Base-by-base conservation (phyloP, 2,888 invertebrate species). In the Sarcophaga rosellei region DNA sequence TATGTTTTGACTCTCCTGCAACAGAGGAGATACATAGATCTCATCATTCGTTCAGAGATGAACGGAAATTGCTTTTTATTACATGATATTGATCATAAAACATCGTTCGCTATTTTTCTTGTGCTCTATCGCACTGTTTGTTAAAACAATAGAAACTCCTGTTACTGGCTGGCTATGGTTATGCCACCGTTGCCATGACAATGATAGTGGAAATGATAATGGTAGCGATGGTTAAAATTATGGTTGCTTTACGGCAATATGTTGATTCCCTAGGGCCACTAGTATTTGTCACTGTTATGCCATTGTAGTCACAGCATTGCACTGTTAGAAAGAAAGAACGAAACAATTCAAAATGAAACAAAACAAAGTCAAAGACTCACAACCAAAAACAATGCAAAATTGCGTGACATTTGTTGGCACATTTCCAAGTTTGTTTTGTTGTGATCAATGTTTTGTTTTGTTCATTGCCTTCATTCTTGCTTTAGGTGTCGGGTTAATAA, bases 191-290 rank as follows among this genome's bases (percentile, higher is more conserved):
- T 17, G 17, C 68, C n/a, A 45, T 20, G 15, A 44, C 21, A 8
- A 10, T 45, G 17, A 35, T 5, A 53, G 17, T 21, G 21, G n/a
- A 12, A 63, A 12, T 59, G 25, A 20, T 57, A 72, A 8, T 72
- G 21, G 11, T 20, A 61, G 20, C 4, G 21, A 23, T 53, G 65
- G 63, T 23, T 70, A 76, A 76, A 53, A 17, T 53, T 76, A 59
- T 70, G 21, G 8, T 70, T 69, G 70, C 76, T 65, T 81, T 81
- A 76, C 65, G 81, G 59, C 76, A 81, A 70, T 69, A 70, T 65
- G 35, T 10, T 70, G 59, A 53, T 70, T 76, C 70, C 70, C 81
- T 76, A 57, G 70, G 25, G 81, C 20, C 72, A n/a, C 0, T 44
- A 70, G 61, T 81, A 68, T 35, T 75, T 74, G 61, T 21, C 47